A percentile compares a stretch with the other conserved stretches of the same genome.
Evolutionary conservation across 2,797 vertebrate species (phyloP).

Genomic region (Labeo calbasu): DNA sequence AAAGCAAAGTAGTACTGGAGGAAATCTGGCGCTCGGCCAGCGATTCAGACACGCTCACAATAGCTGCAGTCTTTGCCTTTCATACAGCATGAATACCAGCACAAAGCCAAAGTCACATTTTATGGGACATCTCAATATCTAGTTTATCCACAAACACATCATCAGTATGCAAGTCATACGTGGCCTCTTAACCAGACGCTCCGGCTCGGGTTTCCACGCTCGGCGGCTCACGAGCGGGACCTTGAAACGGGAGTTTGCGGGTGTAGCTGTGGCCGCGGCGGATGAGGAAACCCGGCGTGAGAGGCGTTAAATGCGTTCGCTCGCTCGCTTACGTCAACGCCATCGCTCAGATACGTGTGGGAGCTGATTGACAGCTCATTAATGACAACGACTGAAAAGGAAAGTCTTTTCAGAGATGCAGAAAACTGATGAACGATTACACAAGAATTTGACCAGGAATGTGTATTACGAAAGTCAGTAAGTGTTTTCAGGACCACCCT

Average conservation of each 20-base stretch:
- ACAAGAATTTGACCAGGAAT: neutral
- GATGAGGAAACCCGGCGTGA: constrained; percentile 2
- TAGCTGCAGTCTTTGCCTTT: constrained; percentile 39
- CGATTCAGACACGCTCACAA: constrained; percentile 39
- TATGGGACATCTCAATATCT: constrained; percentile 50
- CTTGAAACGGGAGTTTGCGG: constrained; percentile 65
- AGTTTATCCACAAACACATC: constrained; percentile 44
- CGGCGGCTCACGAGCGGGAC: neutral
- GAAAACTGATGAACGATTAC: neutral
- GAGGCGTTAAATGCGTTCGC: neutral
- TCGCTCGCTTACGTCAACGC: neutral
- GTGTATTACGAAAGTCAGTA: neutral
- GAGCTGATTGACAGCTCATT: neutral
- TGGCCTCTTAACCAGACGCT: constrained; percentile 23
- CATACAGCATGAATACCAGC: constrained; percentile 33
- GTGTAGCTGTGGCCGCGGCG: constrained; percentile 42
- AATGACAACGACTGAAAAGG: neutral
- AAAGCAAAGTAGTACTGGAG: constrained; percentile 18
- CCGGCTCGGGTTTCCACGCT: constrained; percentile 10
- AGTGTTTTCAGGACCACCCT: neutral
- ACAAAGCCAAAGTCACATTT: constrained; percentile 44
- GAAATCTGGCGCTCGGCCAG: constrained; percentile 25
- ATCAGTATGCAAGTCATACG: constrained; percentile 45
- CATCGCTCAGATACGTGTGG: neutral
- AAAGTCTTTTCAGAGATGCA: neutral